A percentile compares a stretch with the other conserved stretches of the same genome.
Conservation (phyloP, 2,113 vertebrate species). For the Ursus arctos region DNA sequence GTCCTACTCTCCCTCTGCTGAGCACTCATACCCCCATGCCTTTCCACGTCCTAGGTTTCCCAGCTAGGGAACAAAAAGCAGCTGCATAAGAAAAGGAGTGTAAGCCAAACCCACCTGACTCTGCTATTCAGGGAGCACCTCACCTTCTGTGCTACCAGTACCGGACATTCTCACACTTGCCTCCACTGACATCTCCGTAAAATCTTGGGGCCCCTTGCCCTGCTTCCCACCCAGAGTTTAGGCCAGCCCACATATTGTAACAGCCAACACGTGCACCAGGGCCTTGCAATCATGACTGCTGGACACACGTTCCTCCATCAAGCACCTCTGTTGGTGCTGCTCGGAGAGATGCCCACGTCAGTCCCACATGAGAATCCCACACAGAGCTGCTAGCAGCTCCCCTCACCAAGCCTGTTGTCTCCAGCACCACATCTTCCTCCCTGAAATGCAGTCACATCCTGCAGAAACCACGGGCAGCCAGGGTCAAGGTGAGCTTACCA, state of each 20-base stretch:
- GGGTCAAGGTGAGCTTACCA: slow-evolving; percentile 88
- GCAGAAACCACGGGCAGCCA: not conserved
- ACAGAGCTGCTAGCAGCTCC: not conserved
- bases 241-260: slow-evolving; percentile 17
- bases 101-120: not conserved
- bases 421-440: not conserved
- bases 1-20: not conserved
- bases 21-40: not conserved
- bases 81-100: not conserved
- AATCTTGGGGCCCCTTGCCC: not conserved
- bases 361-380: not conserved
- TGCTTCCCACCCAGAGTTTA: not conserved
- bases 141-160: not conserved
- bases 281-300: not conserved
- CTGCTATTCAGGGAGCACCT: not conserved
- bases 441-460: not conserved
- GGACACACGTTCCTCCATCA: not conserved
- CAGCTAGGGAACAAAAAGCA: slow-evolving; percentile 8
- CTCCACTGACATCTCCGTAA: not conserved
- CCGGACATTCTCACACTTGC: not conserved
- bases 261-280: not conserved
- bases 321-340: not conserved
- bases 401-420: not conserved
- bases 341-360: not conserved
- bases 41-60: not conserved